Base-by-base conservation (phyloP, 2,888 invertebrate species). In the Phanerotoma sp. region DNA sequence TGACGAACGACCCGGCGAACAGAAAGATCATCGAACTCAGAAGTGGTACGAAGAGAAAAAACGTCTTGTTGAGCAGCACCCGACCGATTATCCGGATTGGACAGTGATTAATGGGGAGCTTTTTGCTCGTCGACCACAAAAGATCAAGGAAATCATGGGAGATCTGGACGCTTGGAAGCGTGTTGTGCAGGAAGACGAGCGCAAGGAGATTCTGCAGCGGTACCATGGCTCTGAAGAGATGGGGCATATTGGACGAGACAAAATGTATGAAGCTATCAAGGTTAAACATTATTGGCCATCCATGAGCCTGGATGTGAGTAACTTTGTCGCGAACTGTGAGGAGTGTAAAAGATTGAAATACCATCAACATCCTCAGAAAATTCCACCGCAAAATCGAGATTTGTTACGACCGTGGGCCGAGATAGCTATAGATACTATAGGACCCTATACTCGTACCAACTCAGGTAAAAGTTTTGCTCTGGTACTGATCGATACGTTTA, bases 21-120 rank as follows among this genome's bases (percentile, higher is more conserved):
- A n/a, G n/a, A n/a, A n/a, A n/a, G n/a, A n/a, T n/a, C n/a, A n/a
- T n/a, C n/a, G n/a, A n/a, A n/a, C n/a, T n/a, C n/a, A n/a, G n/a
- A n/a, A n/a, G n/a, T 57, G 60, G 57, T 60, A 54, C 22, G 16
- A 48, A 1, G 53, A 46, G 4, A 60, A 60, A 35, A 20, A 30
- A 2, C 13, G 45, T 4, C 18, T 51, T 2, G 49, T 56, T 1
- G 0, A n/a, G 11, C 22, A 45, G 49, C 41, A 52, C 5, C 40
- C 30, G 7, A 40, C 30, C 0, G 20, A 46, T 47, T 58, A 50
- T 7, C 22, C 10, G 2, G 56, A 58, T 6, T 58, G 53, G 53
- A 56, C 47, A 42, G 37, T 50, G 3, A 47, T 46, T 0, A 46
- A 50, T 9, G 32, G 41, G 38, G 41, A 46, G 15, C 11, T 49